phyloP scores from a whole-genome alignment of 2,797 vertebrate species.

The Amblyopsis hoosieri region DNA sequence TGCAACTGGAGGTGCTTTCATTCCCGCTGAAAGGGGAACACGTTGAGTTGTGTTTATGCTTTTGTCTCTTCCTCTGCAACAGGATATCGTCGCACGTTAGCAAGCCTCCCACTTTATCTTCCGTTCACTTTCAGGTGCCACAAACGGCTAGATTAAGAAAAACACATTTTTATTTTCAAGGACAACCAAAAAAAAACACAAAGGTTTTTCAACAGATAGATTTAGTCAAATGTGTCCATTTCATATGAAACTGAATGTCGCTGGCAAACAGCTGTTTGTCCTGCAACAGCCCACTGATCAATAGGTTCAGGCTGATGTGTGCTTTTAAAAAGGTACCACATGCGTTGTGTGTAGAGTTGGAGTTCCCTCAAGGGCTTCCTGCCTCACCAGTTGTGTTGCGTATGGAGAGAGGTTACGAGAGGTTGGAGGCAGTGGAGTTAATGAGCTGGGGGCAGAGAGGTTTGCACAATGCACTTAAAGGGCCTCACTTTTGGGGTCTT shows the following conservation, averaged over 20 bases:
- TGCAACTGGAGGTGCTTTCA: slow-evolving; percentile 61
- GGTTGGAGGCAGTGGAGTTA: slow-evolving; percentile 22
- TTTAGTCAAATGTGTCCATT: slow-evolving; percentile 20
- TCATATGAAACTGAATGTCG: slow-evolving; percentile 8
- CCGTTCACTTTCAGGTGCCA: slow-evolving; percentile 52
- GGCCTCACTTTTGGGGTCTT: slow-evolving; percentile 39
- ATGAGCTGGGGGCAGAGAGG: slow-evolving; percentile 29
- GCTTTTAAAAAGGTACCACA: slow-evolving; percentile 3
- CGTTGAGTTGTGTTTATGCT: slow-evolving; percentile 58
- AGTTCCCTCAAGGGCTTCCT: slow-evolving; percentile 38
- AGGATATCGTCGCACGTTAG: slow-evolving; percentile 23
- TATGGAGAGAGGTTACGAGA: slow-evolving; percentile 32
- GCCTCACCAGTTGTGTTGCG: slow-evolving; percentile 12
- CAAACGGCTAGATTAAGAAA: slow-evolving; percentile 29
- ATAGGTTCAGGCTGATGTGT: slow-evolving; percentile 38
- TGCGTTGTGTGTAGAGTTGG: slow-evolving; percentile 12
- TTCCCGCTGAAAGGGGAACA: slow-evolving; percentile 61
- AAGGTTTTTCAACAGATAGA: not conserved
- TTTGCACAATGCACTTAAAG: slow-evolving; percentile 27
- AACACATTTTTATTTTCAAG: slow-evolving; percentile 15
- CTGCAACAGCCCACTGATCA: slow-evolving; percentile 29
- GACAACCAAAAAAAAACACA: not conserved
- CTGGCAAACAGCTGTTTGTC: not conserved
- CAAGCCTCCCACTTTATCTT: slow-evolving; percentile 51
- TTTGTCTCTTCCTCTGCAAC: slow-evolving; percentile 53